Evolutionary conservation across 2,888 invertebrate species (phyloP), one percentile per base, ranked within the genome.

Genomic region (Mystacides longicornis): DNA sequence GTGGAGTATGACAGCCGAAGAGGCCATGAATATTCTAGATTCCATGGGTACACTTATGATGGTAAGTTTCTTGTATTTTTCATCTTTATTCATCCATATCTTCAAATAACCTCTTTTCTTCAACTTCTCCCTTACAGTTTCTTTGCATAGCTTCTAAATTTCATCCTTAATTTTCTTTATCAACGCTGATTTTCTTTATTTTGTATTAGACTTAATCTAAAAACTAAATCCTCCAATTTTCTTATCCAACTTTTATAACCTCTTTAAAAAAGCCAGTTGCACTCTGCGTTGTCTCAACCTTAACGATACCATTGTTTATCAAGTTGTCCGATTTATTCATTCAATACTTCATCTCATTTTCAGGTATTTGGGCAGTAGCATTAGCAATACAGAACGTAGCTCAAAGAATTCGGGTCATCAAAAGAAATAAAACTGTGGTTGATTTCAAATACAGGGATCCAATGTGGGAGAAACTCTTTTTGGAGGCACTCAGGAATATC

Each of bases 1-100:
- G 77, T 81, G 37, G 87, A 92, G 69, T 96, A 96, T 70, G 86
- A 94, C 66, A 81, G 86, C 23, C 75, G 88, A 60, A 79, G 93
- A 62, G 88, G 89, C 1, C 69, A 73, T 1, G 92, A 93, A 67
- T 95, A 93, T 73, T 95, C 94, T 31, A 82, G 94, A 62, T 97
- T 94, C 69, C 96, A 97, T 70, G 97, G 96, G 2, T 99, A 98
- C 71, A 96, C 97, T 9, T 99, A 98, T 70, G 98, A 99, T 71
- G 98, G 94, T 76, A 63, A 64, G 66, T 49, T 42, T 19, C 11
- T 46, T 4, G 11, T n/a, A 20, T 46, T 20, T 18, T 20, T 11
- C 20, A 20, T 11, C 5, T 43, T 43, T 43, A 16, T 11, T 11
- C 31, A 31, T 7, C 31, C 7, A 31, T 31, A 31, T 11, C 11